Percentiles rank a stretch among this genome's conserved stretches.
These are phyloP conservation scores for Drosophila anomalipes DNA, from an alignment of 2,888 invertebrate species.

Conservation along the genomic window DNA sequence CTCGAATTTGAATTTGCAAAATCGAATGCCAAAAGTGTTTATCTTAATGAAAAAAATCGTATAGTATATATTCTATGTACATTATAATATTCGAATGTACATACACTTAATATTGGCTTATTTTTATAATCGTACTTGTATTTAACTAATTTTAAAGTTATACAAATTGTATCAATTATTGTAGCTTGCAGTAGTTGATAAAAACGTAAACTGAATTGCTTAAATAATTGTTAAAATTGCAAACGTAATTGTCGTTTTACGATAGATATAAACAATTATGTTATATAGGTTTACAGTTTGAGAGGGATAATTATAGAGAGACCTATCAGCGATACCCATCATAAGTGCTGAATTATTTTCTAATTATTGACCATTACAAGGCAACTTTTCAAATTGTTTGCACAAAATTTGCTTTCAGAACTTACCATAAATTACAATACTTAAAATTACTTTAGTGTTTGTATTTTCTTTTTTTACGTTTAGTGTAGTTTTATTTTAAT, in stretches of 20 bases:
- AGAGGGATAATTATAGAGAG: constrained; percentile 26
- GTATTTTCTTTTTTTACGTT: constrained; percentile 22
- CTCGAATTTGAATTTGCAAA: constrained; percentile 59
- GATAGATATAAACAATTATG: constrained; percentile 34
- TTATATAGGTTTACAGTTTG: constrained; percentile 17
- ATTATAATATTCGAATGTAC: constrained; percentile 35
- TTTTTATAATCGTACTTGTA: constrained; percentile 42
- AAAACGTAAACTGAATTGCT: constrained; percentile 76
- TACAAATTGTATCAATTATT: constrained; percentile 74
- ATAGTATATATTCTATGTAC: constrained; percentile 45
- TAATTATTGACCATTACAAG: constrained; percentile 29
- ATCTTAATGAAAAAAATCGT: constrained; percentile 82
- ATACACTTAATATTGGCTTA: constrained; percentile 55
- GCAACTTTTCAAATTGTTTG: constrained; percentile 75
- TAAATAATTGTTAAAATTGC: constrained; percentile 81
- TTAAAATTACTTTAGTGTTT: constrained; percentile 70
- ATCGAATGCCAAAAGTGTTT: constrained; percentile 79
- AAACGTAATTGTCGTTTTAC: constrained; percentile 72
- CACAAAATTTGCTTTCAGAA: constrained; percentile 52
- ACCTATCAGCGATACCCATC: constrained; percentile 77
- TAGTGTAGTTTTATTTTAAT: constrained; percentile 42
- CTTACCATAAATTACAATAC: constrained; percentile 72
- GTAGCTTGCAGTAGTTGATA: constrained; percentile 77
- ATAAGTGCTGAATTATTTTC: constrained; percentile 42
- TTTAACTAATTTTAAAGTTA: constrained; percentile 41